These are phyloP conservation scores for Ridgeia piscesae DNA, from an alignment of 1,140 invertebrate genomes.

Conservation along the genomic window DNA sequence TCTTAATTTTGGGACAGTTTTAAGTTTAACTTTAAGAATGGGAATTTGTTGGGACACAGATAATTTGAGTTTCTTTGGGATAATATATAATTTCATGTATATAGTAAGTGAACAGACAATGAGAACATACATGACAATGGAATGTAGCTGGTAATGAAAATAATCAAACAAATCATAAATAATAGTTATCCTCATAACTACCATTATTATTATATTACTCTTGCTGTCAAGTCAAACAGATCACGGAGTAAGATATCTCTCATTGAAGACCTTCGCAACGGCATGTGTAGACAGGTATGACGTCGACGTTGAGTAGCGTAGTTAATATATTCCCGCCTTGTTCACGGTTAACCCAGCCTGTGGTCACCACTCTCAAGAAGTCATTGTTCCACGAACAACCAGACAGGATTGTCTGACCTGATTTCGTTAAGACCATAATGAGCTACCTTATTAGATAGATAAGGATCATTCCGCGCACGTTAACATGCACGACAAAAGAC, in stretches of 20 bases:
- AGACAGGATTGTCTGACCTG: neutral
- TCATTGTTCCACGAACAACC: neutral
- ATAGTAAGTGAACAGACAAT: neutral
- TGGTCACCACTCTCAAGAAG: neutral
- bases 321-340: neutral
- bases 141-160: neutral
- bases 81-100: neutral
- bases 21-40: too few species aligned
- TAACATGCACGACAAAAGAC: neutral
- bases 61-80: too few species aligned
- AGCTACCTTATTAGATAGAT: neutral
- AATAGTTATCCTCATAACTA: neutral
- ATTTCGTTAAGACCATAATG: neutral
- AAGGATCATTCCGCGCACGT: neutral
- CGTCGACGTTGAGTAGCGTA: neutral
- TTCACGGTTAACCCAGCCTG: neutral
- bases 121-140: neutral
- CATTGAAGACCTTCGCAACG: neutral
- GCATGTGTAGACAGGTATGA: neutral
- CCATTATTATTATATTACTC: neutral
- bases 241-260: neutral
- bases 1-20: too few species aligned
- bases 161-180: neutral
- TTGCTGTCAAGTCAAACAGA: neutral
- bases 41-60: too few species aligned